Evolutionary conservation across 2,113 vertebrate genomes (phyloP).

Genomic region (Epinephelus lanceolatus): DNA sequence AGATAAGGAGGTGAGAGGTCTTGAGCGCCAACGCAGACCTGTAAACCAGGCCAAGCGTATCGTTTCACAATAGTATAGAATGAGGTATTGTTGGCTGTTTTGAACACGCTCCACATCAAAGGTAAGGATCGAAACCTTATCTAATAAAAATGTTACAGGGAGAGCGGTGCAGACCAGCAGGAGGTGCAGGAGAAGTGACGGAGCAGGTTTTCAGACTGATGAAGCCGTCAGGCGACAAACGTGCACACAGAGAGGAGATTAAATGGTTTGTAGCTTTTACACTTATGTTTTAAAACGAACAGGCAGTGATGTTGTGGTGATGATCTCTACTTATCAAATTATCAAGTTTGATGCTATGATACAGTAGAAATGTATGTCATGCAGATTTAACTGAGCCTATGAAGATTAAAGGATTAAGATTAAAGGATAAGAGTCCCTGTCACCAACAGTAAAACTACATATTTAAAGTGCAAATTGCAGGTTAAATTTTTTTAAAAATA

Average conservation of each 20-base stretch:
- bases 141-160: constrained; percentile 27
- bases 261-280: neutral
- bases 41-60: constrained; percentile 27
- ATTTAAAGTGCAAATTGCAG: neutral
- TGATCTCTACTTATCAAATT: neutral
- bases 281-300: too few relatives aligned
- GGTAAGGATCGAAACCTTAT: constrained; percentile 48
- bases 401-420: constrained; percentile 46
- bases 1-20: constrained; percentile 55
- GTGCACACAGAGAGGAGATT: neutral
- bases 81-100: constrained; percentile 30
- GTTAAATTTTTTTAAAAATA: too few relatives aligned
- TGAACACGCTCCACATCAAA: constrained; percentile 33
- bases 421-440: constrained; percentile 15
- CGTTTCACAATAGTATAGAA: constrained; percentile 44
- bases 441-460: neutral
- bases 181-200: constrained; percentile 40
- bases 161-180: constrained; percentile 47
- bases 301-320: too few relatives aligned
- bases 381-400: constrained; percentile 1
- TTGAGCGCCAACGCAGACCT: constrained; percentile 19
- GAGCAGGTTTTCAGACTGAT: neutral
- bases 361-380: neutral
- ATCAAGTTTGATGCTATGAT: neutral
- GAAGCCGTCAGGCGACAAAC: neutral